Percentiles rank a stretch among this genome's conserved stretches.
phyloP scores from a whole-genome alignment of 2,113 vertebrate genomes.

The Alaudala cheleensis region DNA sequence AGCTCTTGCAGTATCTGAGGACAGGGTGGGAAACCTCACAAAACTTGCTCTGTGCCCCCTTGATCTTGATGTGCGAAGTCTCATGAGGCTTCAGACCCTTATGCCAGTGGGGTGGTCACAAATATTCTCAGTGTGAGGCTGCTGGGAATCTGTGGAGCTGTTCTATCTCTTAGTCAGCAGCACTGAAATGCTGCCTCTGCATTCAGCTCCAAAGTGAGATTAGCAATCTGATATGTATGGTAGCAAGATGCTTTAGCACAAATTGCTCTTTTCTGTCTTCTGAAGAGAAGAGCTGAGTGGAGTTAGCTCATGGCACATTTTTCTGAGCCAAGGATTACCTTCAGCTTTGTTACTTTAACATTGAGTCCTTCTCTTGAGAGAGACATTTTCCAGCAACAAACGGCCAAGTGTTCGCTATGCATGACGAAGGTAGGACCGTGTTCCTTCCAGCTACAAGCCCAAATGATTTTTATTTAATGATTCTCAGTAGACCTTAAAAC shows the following conservation, averaged over 20 bases:
- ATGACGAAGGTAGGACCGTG: neutral
- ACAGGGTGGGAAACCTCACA: neutral
- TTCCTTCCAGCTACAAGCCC: neutral
- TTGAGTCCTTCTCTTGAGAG: neutral
- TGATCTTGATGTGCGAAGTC: neutral
- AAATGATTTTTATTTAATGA: neutral
- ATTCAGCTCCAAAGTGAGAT: neutral
- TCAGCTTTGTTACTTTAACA: neutral
- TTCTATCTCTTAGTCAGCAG: neutral
- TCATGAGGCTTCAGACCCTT: neutral
- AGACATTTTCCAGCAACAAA: neutral
- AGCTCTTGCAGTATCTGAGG: neutral
- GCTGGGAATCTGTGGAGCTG: neutral
- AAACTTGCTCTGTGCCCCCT: neutral
- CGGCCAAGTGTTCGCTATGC: neutral
- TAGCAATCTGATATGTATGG: neutral
- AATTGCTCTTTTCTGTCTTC: neutral
- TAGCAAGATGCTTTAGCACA: neutral
- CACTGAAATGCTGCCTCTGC: neutral
- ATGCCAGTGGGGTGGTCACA: neutral
- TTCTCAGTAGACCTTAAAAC: neutral
- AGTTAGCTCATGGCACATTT: neutral
- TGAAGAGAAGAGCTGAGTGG: neutral
- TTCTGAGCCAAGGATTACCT: neutral
- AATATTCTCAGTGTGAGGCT: rapidly evolving